Evolutionary conservation across 2,888 invertebrate species (phyloP).

Genomic region (Drosophila quasianomalipes): DNA sequence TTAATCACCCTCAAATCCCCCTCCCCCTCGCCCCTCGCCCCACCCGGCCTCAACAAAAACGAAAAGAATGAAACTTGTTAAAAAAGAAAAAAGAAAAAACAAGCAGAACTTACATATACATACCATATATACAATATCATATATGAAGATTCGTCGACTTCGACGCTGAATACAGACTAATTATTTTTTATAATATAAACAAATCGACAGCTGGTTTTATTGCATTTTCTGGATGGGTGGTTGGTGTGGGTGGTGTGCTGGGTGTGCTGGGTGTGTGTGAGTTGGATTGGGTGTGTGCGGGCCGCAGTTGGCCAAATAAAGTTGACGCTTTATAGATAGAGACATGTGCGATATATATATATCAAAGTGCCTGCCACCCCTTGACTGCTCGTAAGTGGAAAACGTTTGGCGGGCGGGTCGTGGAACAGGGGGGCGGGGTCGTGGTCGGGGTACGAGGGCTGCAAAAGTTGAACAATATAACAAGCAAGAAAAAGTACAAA

Average conservation of each 20-base stretch:
- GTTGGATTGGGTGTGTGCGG: conserved; percentile 2
- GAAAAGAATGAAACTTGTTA: conserved; percentile 27
- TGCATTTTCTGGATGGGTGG: conserved; percentile 31
- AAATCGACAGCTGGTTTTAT: conserved; percentile 79
- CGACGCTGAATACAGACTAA: conserved; percentile 78
- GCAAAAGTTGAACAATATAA: conserved; percentile 59
- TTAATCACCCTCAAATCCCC: conserved; percentile 55
- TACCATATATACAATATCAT: conserved; percentile 58
- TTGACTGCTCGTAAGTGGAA: conserved; percentile 27
- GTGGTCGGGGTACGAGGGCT: neutral
- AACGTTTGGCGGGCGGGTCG: neutral
- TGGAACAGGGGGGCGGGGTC: neutral
- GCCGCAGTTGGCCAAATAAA: conserved; percentile 73
- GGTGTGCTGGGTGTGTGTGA: neutral
- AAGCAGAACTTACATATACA: conserved; percentile 48
- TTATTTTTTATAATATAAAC: conserved; percentile 79
- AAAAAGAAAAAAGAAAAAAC: conserved; percentile 24
- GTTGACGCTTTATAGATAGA: conserved; percentile 80
- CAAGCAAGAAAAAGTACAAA: conserved; percentile 30
- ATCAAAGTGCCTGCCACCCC: conserved; percentile 44
- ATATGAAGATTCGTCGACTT: conserved; percentile 74
- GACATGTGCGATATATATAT: conserved; percentile 71
- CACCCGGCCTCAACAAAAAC: neutral
- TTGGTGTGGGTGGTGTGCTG: neutral
- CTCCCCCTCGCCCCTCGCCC: neutral